Conservation (phyloP, 2,888 invertebrate genomes). For the Cordylochernes scorpioides region DNA sequence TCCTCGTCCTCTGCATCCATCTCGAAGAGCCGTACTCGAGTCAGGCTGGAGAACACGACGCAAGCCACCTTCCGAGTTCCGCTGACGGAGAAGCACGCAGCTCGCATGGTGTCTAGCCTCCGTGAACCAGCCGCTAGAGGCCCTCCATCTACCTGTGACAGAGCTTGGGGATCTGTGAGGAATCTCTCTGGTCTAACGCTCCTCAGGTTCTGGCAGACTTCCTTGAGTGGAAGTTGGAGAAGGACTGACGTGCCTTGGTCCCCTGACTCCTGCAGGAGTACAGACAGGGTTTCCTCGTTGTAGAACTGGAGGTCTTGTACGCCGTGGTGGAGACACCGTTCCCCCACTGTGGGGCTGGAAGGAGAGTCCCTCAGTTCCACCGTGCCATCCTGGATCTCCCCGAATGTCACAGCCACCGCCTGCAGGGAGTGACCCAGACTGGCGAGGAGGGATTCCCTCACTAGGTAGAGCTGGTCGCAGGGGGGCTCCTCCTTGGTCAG, state of each 20-base stretch:
- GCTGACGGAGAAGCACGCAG: constrained; percentile 46
- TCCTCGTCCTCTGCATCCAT: constrained; percentile 78
- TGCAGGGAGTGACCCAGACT: constrained; percentile 1
- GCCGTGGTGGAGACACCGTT: constrained; percentile 10
- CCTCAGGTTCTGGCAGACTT: constrained; percentile 1
- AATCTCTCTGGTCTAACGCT: too few species aligned
- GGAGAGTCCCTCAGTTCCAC: constrained; percentile 1
- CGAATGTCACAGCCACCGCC: constrained; percentile 4
- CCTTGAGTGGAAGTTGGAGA: constrained; percentile 17
- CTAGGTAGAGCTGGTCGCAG: constrained; percentile 4
- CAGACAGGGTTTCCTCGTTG: constrained; percentile 19
- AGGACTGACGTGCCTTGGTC: constrained; percentile 17
- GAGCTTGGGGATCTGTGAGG: neutral
- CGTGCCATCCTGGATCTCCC: constrained; percentile 1
- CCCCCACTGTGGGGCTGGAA: neutral
- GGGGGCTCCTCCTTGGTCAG: constrained; percentile 5
- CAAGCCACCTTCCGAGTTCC: constrained; percentile 58
- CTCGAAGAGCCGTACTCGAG: constrained; percentile 59
- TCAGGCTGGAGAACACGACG: constrained; percentile 44
- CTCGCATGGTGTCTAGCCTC: constrained; percentile 20
- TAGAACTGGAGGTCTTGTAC: constrained; percentile 20
- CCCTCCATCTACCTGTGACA: constrained; percentile 3
- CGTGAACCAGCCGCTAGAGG: constrained; percentile 9
- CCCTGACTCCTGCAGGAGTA: constrained; percentile 18
- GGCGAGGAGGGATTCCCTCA: constrained; percentile 3